Evolutionary conservation across 2,797 vertebrate species (phyloP).

Genomic region (Bovichtus variegatus): DNA sequence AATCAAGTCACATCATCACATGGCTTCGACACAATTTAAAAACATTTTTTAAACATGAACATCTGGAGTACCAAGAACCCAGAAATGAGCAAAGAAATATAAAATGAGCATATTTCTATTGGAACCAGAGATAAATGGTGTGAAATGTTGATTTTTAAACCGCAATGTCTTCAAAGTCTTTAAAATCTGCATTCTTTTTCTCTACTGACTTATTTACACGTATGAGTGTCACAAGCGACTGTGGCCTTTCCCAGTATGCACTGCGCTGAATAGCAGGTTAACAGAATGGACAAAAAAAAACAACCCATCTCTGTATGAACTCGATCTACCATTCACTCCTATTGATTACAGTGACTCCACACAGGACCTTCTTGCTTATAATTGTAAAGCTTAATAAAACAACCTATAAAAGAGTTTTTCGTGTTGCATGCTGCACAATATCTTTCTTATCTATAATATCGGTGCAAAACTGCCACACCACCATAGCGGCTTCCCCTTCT

Average conservation of each 20-base stretch:
- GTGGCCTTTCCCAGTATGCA: constrained; percentile 18
- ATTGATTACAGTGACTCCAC: not conserved
- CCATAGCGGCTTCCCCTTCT: constrained; percentile 37
- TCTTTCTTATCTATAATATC: constrained; percentile 31
- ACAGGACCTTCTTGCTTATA: not conserved
- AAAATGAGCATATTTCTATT: not conserved
- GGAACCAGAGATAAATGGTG: not conserved
- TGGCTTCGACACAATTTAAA: not conserved
- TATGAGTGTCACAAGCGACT: not conserved
- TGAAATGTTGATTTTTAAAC: not conserved
- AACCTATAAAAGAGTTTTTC: not conserved
- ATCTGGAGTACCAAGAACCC: not conserved
- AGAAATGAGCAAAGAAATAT: not conserved
- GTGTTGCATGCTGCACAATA: not conserved
- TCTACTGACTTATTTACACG: not conserved
- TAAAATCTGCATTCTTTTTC: not conserved
- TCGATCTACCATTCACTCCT: not conserved
- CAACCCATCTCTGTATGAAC: not conserved
- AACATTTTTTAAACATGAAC: not conserved
- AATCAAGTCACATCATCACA: not conserved
- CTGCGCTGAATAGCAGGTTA: not conserved
- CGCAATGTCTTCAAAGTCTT: not conserved
- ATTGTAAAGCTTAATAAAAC: not conserved
- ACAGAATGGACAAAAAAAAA: not conserved
- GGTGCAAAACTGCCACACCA: constrained; percentile 29